These are phyloP conservation scores for Macrophya annulata DNA, from an alignment of 2,888 invertebrate species.

Conservation along the genomic window DNA sequence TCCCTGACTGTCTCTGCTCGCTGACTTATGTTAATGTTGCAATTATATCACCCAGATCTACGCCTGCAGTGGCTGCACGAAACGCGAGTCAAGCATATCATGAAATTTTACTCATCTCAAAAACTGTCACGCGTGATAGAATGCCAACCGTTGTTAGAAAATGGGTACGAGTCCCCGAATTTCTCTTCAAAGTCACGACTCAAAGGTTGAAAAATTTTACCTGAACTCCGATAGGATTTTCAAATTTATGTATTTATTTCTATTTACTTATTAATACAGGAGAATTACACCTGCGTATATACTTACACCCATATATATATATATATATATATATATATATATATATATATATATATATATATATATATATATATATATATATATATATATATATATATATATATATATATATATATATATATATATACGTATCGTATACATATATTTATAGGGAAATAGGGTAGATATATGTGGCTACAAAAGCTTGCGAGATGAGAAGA, in stretches of 20 bases:
- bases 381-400: not conserved
- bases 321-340: not conserved
- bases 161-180: not conserved
- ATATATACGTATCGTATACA: not conserved
- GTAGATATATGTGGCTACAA: not conserved
- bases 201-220: not conserved
- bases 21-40: constrained; percentile 79
- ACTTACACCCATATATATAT: not conserved
- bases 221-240: not conserved
- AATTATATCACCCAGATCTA: constrained; percentile 80
- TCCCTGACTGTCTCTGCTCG: constrained; percentile 63
- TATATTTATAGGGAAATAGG: not conserved
- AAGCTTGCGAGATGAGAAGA: constrained; percentile 4
- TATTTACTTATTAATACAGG: not conserved
- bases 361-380: not conserved
- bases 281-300: not conserved
- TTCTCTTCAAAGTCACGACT: constrained; percentile 1
- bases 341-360: not conserved
- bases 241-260: not conserved
- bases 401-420: not conserved
- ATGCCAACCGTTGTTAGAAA: constrained; percentile 66
- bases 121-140: constrained; percentile 78
- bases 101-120: constrained; percentile 74
- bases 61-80: constrained; percentile 60
- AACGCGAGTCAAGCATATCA: constrained; percentile 23